Base-by-base conservation (phyloP, 1,140 invertebrate genomes). In the Drosophila tsacasi region DNA sequence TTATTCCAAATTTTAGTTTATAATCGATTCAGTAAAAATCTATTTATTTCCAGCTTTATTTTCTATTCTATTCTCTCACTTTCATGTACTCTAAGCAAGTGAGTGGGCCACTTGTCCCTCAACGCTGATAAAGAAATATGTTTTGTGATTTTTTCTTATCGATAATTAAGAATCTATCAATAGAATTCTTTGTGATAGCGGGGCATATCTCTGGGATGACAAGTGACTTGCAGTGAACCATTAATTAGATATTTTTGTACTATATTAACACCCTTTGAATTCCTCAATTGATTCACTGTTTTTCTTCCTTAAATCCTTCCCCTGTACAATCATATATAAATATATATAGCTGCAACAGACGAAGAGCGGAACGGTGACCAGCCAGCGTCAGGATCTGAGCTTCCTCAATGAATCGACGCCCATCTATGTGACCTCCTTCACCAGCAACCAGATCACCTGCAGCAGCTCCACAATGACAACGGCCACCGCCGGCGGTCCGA, bases 341-440 rank as follows among this genome's bases (percentile, higher is more conserved):
- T 17, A n/a, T n/a, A 32, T 15, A 47, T 64, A 92, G 91, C 68
- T 92, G 75, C 91, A 92, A 60, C 91, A 92, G 67, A 74, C 84
- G 13, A 94, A 95, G 72, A 94, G 94, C 73, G 91, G 93, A 61
- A 71, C 76, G 8, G 81, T 91, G 27, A 79, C 93, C 35, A 93
- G 94, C 68, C 95, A 95, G 67, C 93, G 94, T 67, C 95, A 95
- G 91, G 96, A 96, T 72, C 93, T 93, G 13, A 93, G 92, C 71
- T 93, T 93, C 77, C 79, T 93, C 7, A 93, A 91, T 30, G 92
- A 93, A 27, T 83, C 92, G 8, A 95, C 95, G 37, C 95, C 96
- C 25, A 96, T 97, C 66, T 97, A 97, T 94, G 96, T 97, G 64
- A 97, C 96, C 57, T 96, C 96, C 60, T 95, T 96, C 69, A 95